Evolutionary conservation across 2,888 invertebrate genomes (phyloP).

Genomic region (Melanchra persicariae): DNA sequence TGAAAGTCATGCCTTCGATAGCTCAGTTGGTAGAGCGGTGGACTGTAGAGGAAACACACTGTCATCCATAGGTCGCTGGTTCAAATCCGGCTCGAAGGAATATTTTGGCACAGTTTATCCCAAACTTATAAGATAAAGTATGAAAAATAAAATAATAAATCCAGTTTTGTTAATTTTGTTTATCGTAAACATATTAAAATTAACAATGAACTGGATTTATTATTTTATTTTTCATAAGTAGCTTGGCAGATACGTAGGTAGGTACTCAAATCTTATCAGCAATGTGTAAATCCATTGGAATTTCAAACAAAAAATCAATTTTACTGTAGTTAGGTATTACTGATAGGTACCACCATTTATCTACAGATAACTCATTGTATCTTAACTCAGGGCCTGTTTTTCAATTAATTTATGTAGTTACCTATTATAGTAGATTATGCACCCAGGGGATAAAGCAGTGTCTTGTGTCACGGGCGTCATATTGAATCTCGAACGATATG

Average conservation of each 20-base stretch:
- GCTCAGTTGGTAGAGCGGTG: constrained; percentile 90
- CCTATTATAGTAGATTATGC: too few species aligned
- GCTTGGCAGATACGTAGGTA: neutral
- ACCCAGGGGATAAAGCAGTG: too few species aligned
- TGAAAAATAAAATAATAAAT: too few species aligned
- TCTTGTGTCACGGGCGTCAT: too few species aligned
- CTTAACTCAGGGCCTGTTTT: constrained; percentile 2
- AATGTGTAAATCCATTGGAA: neutral
- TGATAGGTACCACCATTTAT: neutral
- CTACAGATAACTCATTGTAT: constrained; percentile 1
- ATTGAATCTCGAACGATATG: too few species aligned
- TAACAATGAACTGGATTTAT: too few species aligned
- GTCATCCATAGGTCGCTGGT: constrained; percentile 93
- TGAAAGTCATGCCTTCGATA: constrained; percentile 81
- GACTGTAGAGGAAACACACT: constrained; percentile 78
- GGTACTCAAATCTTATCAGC: neutral
- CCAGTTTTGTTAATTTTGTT: too few species aligned
- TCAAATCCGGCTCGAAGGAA: constrained; percentile 93
- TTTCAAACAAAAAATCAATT: neutral
- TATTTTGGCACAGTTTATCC: constrained; percentile 64
- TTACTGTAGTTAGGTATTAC: neutral
- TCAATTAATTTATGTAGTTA: neutral
- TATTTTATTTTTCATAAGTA: neutral
- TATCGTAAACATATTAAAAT: too few species aligned
- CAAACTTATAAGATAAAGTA: neutral